A percentile compares a stretch with the other conserved stretches of the same genome.
Conservation (phyloP, 37 sponge, comb jelly and placozoan species). For the Cladorhizidae sp. region DNA sequence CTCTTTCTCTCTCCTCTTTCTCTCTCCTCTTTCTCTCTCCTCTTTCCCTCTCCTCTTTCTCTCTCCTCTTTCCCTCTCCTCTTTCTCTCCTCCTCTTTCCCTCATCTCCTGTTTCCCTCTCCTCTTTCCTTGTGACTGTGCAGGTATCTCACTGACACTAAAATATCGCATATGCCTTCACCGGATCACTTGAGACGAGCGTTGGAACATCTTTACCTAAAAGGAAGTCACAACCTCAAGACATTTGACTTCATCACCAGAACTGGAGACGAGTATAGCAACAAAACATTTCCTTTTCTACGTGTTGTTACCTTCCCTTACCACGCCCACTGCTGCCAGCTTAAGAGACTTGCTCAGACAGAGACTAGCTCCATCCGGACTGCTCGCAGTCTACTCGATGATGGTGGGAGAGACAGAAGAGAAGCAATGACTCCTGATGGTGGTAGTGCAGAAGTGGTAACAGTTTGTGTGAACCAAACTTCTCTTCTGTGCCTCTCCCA, state of each 20-base stretch:
- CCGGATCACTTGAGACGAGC: not conserved
- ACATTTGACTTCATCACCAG: not conserved
- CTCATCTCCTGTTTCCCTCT: too few species aligned
- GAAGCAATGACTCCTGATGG: too few species aligned
- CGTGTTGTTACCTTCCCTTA: slow-evolving; percentile 25
- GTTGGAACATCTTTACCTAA: slow-evolving; percentile 20
- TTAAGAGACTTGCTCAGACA: not conserved
- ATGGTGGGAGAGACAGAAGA: too few species aligned
- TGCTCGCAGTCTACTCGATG: too few species aligned
- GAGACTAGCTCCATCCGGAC: too few species aligned
- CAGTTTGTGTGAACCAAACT: too few species aligned
- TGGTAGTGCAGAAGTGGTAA: too few species aligned
- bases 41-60: not conserved
- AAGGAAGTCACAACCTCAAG: slow-evolving; percentile 3
- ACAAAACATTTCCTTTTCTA: slow-evolving; percentile 44
- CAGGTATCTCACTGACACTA: slow-evolving; percentile 37
- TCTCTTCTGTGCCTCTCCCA: too few species aligned
- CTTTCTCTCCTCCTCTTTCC: too few species aligned
- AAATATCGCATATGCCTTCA: slow-evolving; percentile 22
- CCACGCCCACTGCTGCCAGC: slow-evolving; percentile 58
- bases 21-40: not conserved
- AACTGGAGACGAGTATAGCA: not conserved
- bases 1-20: not conserved
- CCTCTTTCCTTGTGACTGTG: not conserved
- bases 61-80: not conserved